Conservation (phyloP, 2,113 vertebrate genomes). For the Papio anubis region DNA sequence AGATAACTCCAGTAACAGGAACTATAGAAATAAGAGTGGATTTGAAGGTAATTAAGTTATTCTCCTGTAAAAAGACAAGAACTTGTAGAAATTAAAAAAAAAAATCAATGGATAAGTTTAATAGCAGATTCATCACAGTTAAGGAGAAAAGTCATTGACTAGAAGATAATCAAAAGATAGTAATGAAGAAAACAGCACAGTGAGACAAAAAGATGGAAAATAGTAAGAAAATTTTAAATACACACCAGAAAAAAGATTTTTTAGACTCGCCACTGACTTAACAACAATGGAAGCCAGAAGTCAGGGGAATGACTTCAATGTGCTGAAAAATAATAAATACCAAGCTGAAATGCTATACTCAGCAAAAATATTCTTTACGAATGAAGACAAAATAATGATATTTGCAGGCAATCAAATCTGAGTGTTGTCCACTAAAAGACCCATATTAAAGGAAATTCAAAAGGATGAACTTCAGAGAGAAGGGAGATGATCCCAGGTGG, state of each 20-base stretch:
- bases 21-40: neutral
- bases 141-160: neutral
- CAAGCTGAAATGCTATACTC: neutral
- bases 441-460: neutral
- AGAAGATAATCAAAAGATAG: neutral
- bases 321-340: neutral
- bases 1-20: neutral
- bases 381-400: neutral
- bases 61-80: neutral
- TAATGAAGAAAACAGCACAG: neutral
- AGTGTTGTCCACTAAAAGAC: neutral
- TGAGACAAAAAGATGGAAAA: neutral
- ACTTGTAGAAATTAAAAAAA: neutral
- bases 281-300: neutral
- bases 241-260: neutral
- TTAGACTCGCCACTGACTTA: slow-evolving; percentile 17
- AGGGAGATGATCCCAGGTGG: neutral
- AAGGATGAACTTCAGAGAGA: neutral
- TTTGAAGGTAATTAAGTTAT: neutral
- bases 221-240: neutral
- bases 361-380: slow-evolving; percentile 21
- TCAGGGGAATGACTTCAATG: neutral
- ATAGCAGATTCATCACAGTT: neutral
- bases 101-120: neutral
- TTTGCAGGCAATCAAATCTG: slow-evolving; percentile 2